Evolutionary conservation across 2,797 vertebrate genomes (phyloP).

Genomic region (Alectoris magna): DNA sequence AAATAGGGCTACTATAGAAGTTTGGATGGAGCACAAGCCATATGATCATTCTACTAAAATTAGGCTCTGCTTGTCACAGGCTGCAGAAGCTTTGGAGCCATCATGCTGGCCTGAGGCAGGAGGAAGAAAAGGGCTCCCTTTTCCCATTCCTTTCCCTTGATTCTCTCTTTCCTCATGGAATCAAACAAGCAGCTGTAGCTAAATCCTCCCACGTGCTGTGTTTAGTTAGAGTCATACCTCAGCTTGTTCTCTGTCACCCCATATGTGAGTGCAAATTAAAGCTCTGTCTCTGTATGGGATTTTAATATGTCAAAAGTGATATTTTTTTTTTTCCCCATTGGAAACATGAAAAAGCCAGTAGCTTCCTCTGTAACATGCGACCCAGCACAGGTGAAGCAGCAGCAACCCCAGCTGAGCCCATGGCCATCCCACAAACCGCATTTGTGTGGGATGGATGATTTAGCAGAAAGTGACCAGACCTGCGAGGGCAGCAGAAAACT

Average conservation of each 20-base stretch:
- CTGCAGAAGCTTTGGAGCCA: not conserved
- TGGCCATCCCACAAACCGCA: not conserved
- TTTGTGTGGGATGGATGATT: accelerated
- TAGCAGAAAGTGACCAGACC: not conserved
- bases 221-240: not conserved
- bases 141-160: not conserved
- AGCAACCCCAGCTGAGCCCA: accelerated
- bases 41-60: not conserved
- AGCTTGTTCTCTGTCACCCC: not conserved
- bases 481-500: not conserved
- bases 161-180: not conserved
- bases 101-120: accelerated
- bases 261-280: not conserved
- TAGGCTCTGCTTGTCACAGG: not conserved
- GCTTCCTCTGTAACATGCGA: too few relatives aligned
- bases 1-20: not conserved
- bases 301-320: not conserved
- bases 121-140: not conserved
- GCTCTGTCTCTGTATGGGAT: not conserved
- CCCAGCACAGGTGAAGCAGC: not conserved
- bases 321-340: not conserved
- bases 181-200: not conserved
- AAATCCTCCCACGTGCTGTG: not conserved
- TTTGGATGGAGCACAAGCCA: not conserved
- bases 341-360: not conserved